Evolutionary conservation across 2,113 vertebrate genomes (phyloP).

Genomic region (Psittacara wagleri): DNA sequence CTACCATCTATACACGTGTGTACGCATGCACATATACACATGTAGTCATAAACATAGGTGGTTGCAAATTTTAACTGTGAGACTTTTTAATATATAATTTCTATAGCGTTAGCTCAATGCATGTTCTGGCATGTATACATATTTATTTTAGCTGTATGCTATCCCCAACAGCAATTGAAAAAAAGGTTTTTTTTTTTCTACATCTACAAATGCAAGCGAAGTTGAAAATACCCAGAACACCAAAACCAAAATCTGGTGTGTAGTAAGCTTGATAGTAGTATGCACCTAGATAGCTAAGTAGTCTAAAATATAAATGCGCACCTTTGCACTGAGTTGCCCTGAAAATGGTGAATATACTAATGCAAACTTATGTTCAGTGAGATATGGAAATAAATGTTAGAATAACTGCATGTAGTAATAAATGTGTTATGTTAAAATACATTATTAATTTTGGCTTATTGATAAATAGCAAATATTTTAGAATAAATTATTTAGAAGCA

Average conservation of each 20-base stretch:
- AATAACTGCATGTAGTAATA: not conserved
- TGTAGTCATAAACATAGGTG: not conserved
- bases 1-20: not conserved
- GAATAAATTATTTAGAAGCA: too few species aligned
- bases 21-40: not conserved
- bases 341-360: not conserved
- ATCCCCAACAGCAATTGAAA: not conserved
- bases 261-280: not conserved
- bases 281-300: not conserved
- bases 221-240: not conserved
- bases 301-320: not conserved
- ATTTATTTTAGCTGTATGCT: not conserved
- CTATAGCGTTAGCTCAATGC: not conserved
- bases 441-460: not conserved
- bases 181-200: not conserved
- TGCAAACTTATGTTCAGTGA: not conserved
- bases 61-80: not conserved
- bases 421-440: slow-evolving; percentile 6
- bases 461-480: slow-evolving; percentile 26
- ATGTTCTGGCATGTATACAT: not conserved
- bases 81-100: not conserved
- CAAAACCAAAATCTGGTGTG: not conserved
- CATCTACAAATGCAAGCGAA: not conserved
- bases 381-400: not conserved
- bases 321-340: not conserved